Conservation (phyloP, 1,140 invertebrate species). For the Zelostemma sp. region DNA sequence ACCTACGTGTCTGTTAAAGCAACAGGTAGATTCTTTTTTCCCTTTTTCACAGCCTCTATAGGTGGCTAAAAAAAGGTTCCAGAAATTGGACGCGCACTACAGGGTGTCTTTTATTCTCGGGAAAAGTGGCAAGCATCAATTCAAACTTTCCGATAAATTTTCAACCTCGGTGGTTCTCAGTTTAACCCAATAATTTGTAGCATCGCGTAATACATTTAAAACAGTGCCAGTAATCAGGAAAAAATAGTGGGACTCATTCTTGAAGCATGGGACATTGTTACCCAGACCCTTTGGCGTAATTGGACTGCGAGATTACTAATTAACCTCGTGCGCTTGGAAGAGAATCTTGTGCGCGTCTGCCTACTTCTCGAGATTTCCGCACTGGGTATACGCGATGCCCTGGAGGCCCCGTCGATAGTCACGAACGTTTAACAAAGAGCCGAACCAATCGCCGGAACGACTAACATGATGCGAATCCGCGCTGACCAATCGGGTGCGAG, state of each 20-base stretch:
- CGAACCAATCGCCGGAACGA: constrained; percentile 42
- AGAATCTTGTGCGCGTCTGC: constrained; percentile 25
- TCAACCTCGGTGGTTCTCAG: background rate
- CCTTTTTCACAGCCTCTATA: constrained; percentile 8
- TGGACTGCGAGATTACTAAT: constrained; percentile 57
- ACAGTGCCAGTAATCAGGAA: background rate
- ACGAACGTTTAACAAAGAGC: constrained; percentile 29
- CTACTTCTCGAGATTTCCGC: constrained; percentile 25
- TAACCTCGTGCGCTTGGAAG: constrained; percentile 54
- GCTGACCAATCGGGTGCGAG: constrained; percentile 48
- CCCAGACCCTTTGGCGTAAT: constrained; percentile 38
- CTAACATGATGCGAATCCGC: constrained; percentile 30
- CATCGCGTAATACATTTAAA: background rate
- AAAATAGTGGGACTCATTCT: background rate
- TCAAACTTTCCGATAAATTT: too few species aligned
- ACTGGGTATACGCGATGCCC: constrained; percentile 7
- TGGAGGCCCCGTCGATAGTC: constrained; percentile 13
- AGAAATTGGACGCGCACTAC: constrained; percentile 19
- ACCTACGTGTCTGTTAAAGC: constrained; percentile 26
- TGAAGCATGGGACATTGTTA: constrained; percentile 2
- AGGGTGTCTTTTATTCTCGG: constrained; percentile 28
- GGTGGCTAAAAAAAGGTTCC: constrained; percentile 2
- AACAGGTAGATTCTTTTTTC: constrained; percentile 48
- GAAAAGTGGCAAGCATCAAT: too few species aligned
- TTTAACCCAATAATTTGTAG: background rate